Base-by-base conservation (phyloP, 2,113 vertebrate species). In the Stictonetta naevosa region DNA sequence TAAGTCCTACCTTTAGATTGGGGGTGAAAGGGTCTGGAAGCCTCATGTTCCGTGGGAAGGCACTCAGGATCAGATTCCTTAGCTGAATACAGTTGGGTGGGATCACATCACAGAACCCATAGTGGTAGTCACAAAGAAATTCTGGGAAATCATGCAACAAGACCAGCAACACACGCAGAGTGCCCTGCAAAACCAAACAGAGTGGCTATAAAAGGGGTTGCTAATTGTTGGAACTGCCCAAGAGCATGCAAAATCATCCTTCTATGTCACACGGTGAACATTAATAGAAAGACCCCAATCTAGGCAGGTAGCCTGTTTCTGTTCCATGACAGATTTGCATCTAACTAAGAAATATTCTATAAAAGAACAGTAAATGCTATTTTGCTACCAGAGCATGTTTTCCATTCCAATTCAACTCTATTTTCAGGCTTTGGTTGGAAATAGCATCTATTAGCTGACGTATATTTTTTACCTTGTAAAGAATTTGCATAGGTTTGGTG, bases 401-500 rank as follows among this genome's bases (percentile, higher is more conserved):
- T 63, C 19, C 26, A 5, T 13, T 28, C 31, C 42, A 29, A 17
- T n/a, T 26, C 34, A 33, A 5, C 14, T 52, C 29, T 63, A 15
- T 20, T 79, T 83, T 64, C 56, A 86, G 76, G 13, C 4, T 88
- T 31, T 22, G 17, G 31, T 0, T 74, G 36, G 17, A 79, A 76
- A 38, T 2, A 56, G 21, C 28, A 64, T 40, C 11, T 42, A 33
- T 25, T 26, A 92, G 46, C 34, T 46, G 23, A 69, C 44, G 2
- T 38, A 25, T 67, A 50, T 97, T 29, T 75, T 82, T 98, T 98
- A 99, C 99, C 99, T 99, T 99, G 96, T 99, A 99, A 94, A 99
- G 99, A 92, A 99, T 99, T 99, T 99, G 99, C 99, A 99, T 99
- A 99, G 99, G 99, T 99, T 99, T 99, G 98, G 99, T 99, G 97